phyloP scores from a whole-genome alignment of 2,797 vertebrate species.

The Macropus fuliginosus region DNA sequence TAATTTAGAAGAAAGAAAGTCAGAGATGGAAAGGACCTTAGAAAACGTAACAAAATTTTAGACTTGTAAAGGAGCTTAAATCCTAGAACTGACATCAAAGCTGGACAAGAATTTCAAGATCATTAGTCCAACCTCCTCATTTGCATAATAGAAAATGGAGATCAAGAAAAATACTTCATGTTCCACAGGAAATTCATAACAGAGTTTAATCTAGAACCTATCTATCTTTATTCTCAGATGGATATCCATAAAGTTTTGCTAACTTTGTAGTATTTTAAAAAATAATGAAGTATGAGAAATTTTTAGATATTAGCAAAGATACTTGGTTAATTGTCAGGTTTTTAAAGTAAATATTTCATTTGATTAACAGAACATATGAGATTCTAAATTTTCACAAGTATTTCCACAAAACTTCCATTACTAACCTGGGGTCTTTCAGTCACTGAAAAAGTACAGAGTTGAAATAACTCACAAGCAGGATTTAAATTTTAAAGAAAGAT shows the following conservation, averaged over 20 bases:
- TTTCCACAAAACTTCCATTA: neutral
- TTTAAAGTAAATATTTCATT: neutral
- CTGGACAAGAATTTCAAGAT: neutral
- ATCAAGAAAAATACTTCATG: neutral
- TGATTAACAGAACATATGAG: neutral
- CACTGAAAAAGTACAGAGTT: neutral
- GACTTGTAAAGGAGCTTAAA: neutral
- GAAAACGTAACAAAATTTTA: neutral
- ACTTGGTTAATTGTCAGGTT: neutral
- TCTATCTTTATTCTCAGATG: neutral
- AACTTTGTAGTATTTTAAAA: neutral
- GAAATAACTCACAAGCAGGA: neutral
- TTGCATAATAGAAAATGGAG: neutral
- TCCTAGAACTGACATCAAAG: neutral
- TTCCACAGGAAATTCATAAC: neutral
- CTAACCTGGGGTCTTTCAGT: neutral
- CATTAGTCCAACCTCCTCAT: neutral
- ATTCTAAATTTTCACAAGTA: neutral
- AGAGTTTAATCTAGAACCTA: neutral
- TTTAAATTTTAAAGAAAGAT: neutral
- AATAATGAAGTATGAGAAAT: neutral
- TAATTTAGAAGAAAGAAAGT: neutral
- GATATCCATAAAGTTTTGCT: neutral
- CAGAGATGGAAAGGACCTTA: neutral
- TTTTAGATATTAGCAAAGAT: neutral